These are phyloP conservation scores for Polyommatus iphigenia DNA, from an alignment of 2,888 invertebrate genomes.

Conservation along the genomic window DNA sequence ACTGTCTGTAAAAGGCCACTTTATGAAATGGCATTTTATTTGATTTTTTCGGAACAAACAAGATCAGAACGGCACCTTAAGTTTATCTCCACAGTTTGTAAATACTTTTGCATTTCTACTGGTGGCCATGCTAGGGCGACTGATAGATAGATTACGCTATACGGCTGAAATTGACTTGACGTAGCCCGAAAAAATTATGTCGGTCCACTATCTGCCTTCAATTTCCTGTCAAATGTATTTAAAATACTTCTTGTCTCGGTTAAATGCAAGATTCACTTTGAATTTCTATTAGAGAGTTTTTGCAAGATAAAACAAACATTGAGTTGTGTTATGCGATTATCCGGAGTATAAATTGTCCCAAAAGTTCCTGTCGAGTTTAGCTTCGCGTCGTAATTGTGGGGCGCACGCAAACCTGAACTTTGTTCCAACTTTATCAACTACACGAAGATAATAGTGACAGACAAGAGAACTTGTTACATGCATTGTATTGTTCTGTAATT, in stretches of 20 bases:
- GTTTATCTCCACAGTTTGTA: too few relatives aligned
- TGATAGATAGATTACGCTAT: too few relatives aligned
- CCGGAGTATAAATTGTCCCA: neutral
- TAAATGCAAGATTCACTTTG: too few relatives aligned
- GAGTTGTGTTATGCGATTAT: neutral
- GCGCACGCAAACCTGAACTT: neutral
- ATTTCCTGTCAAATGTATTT: neutral
- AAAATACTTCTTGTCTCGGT: neutral
- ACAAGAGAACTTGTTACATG: neutral
- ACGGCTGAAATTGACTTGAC: too few relatives aligned
- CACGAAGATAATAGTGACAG: neutral
- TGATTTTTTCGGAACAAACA: too few relatives aligned
- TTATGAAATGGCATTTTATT: too few relatives aligned
- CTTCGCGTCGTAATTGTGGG: neutral
- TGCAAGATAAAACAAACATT: neutral
- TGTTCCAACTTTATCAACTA: slow-evolving; percentile 6
- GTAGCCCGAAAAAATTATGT: too few relatives aligned
- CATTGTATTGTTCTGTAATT: neutral
- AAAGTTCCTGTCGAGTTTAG: neutral
- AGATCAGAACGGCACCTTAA: too few relatives aligned
- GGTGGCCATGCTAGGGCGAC: too few relatives aligned
- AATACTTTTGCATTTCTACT: too few relatives aligned
- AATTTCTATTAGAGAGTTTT: neutral
- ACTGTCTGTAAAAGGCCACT: too few relatives aligned
- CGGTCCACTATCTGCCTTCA: too few relatives aligned